A percentile compares a stretch with the other conserved stretches of the same genome.
phyloP scores from a whole-genome alignment of 2,113 vertebrate species.

The Tyto alba region DNA sequence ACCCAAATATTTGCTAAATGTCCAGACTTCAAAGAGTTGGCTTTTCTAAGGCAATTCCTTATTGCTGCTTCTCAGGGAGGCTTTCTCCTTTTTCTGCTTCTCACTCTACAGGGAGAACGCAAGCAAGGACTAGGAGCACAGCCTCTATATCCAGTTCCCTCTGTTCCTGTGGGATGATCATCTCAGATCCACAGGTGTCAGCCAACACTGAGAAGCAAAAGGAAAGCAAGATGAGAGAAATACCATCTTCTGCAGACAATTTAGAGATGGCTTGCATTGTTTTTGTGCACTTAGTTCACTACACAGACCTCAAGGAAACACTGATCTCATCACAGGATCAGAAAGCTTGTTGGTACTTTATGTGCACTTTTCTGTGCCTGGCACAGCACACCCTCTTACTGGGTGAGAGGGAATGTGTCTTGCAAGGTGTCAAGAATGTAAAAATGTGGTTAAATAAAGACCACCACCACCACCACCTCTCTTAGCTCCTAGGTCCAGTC shows the following conservation, averaged over 20 bases:
- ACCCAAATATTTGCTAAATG: slow-evolving; percentile 21
- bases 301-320: neutral
- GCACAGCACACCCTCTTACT: neutral
- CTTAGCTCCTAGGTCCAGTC: neutral
- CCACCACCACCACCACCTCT: neutral
- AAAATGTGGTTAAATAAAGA: neutral
- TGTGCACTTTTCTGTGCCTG: neutral
- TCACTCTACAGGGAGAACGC: neutral
- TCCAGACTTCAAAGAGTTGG: neutral
- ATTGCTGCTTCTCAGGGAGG: neutral
- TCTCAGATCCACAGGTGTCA: neutral
- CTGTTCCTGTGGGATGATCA: neutral
- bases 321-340: neutral
- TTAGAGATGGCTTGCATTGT: neutral
- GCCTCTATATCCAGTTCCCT: neutral
- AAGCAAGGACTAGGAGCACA: neutral
- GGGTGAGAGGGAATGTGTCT: neutral
- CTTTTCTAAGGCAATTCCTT: neutral
- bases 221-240: neutral
- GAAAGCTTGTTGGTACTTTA: neutral
- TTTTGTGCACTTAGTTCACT: neutral
- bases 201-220: neutral
- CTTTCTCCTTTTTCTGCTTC: neutral
- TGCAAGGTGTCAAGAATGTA: neutral
- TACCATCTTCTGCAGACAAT: neutral